A percentile compares a stretch with the other conserved stretches of the same genome.
Conservation (phyloP, 2,888 invertebrate genomes). For the Reticulitermes lucifugus region DNA sequence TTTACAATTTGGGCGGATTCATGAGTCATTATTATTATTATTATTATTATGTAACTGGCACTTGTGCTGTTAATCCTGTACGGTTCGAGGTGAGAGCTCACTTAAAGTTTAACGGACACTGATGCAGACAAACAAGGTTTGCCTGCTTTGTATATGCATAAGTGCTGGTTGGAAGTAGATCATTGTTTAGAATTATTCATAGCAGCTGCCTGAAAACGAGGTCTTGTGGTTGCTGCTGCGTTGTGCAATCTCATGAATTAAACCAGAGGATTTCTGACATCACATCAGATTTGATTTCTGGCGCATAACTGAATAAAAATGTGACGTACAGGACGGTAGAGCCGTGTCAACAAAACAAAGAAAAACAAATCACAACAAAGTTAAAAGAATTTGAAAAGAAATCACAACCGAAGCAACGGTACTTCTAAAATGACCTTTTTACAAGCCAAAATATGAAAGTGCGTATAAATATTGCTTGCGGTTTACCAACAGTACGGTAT, state of each 20-base stretch:
- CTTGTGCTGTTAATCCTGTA: no score
- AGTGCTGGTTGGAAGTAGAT: constrained; percentile 39
- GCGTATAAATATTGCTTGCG: no score
- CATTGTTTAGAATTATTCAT: constrained; percentile 47
- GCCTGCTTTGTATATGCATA: constrained; percentile 40
- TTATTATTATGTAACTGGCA: no score
- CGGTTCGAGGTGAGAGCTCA: constrained; percentile 9
- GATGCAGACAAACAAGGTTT: constrained; percentile 38
- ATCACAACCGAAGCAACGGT: background rate
- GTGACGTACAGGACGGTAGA: constrained; percentile 23
- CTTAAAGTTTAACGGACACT: constrained; percentile 35
- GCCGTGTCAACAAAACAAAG: constrained; percentile 16
- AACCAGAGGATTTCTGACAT: constrained; percentile 38
- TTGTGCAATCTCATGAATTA: constrained; percentile 43
- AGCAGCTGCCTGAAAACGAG: constrained; percentile 43
- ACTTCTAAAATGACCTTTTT: background rate
- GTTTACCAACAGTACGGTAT: no score
- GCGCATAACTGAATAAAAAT: constrained; percentile 33
- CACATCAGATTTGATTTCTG: constrained; percentile 38
- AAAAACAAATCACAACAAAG: background rate
- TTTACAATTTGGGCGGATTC: no score
- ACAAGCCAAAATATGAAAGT: no score
- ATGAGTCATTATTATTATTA: no score
- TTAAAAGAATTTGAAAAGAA: background rate
- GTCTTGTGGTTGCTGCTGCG: constrained; percentile 32